Evolutionary conservation across 1,140 invertebrate genomes (phyloP).

Genomic region (Eurosta solidaginis): DNA sequence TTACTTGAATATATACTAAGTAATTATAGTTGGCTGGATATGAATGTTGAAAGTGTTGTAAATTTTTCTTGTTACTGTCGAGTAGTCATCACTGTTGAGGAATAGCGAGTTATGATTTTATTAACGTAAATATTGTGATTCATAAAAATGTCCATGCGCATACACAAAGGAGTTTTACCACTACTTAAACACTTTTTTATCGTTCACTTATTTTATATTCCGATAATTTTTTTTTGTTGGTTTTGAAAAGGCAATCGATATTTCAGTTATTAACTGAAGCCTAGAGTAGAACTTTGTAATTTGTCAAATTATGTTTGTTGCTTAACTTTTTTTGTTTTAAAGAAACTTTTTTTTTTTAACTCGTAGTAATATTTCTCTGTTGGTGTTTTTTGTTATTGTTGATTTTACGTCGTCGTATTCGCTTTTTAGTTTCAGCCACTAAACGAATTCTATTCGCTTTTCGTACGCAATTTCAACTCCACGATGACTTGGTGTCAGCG

Average conservation of each 20-base stretch:
- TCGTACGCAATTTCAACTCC: not conserved
- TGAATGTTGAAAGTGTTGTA: not conserved
- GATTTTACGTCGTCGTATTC: not conserved
- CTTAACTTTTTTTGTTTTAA: not conserved
- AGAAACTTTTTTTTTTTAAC: not conserved
- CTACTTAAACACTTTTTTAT: not conserved
- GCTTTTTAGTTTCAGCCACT: not conserved
- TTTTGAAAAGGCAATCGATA: not conserved
- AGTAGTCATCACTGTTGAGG: not conserved
- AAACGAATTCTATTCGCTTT: not conserved
- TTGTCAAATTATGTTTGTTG: not conserved
- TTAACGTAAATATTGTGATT: not conserved
- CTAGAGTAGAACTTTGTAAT: not conserved
- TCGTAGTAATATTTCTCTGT: not conserved
- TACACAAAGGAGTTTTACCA: not conserved
- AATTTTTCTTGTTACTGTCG: not conserved
- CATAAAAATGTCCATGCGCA: not conserved
- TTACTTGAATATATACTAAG: not conserved
- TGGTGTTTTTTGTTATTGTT: not conserved
- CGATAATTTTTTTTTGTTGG: not conserved
- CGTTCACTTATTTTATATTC: not conserved
- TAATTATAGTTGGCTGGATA: not conserved
- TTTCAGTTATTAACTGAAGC: not conserved
- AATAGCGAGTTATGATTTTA: not conserved
- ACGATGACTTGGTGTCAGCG: not conserved